These are phyloP conservation scores for Macropodus opercularis DNA, from an alignment of 2,797 vertebrate genomes.

Conservation along the genomic window DNA sequence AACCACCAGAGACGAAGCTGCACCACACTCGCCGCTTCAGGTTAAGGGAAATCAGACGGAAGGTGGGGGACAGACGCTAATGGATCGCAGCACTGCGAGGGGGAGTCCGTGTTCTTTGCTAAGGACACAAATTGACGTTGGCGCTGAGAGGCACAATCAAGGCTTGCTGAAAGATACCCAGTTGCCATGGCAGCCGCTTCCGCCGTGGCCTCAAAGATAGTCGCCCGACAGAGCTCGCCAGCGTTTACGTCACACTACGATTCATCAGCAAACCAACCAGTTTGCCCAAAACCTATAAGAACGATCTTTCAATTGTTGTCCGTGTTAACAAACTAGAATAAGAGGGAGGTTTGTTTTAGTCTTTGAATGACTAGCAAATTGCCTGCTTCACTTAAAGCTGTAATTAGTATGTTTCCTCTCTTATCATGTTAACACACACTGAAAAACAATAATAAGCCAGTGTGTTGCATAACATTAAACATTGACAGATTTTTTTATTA, in stretches of 20 bases:
- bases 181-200: constrained; percentile 73
- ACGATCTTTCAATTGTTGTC: neutral
- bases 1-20: constrained; percentile 13
- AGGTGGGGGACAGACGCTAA: constrained; percentile 42
- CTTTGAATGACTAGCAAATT: constrained; percentile 37
- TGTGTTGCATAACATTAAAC: neutral
- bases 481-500: too few species aligned
- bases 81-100: neutral
- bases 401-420: constrained; percentile 38
- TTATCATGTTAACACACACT: constrained; percentile 1
- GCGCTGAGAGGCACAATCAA: constrained; percentile 30
- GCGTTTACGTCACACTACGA: constrained; percentile 44
- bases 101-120: constrained; percentile 38
- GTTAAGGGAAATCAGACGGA: constrained; percentile 40
- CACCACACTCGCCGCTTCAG: constrained; percentile 12
- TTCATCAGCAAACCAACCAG: constrained; percentile 42
- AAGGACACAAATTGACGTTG: constrained; percentile 35
- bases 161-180: constrained; percentile 15
- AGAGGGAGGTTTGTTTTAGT: constrained; percentile 60
- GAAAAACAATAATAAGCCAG: neutral
- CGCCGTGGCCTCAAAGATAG: constrained; percentile 36
- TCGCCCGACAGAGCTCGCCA: constrained; percentile 40
- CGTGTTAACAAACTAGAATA: neutral
- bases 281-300: neutral
- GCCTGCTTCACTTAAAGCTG: constrained; percentile 25